Base-by-base conservation (phyloP, 2,888 invertebrate genomes). In the Phymatocera aterrima region DNA sequence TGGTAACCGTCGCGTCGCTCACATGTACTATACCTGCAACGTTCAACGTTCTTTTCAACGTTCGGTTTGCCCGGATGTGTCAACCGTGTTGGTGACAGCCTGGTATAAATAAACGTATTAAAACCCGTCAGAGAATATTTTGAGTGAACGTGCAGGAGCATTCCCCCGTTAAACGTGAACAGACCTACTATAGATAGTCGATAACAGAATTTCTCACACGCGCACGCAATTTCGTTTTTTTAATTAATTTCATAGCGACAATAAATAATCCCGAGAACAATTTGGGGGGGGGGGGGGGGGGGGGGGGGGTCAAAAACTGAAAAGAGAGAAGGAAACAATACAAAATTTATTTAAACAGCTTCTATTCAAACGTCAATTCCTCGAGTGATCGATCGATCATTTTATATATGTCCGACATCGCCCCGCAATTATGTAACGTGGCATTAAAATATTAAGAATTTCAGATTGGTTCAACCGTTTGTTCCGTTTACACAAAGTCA, bases 61-160 rank as follows among this genome's bases (percentile, higher is more conserved):
- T 64, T 64, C 61, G 37, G 8, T 34, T 37, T 1, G 37, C 61
- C 61, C 61, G 61, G 61, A 64, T 10, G 37, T 43, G 43, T 64
- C 34, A 37, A 64, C 37, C 37, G 37, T 61, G 61, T 64, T 64
- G 37, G 61, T 64, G 61, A 64, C 61, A 64, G 61, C 34, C 37
- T 64, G 61, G 34, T 37, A 64, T 64, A 37, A 64, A 64, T 64
- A 37, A 64, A 64, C 61, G 61, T 64, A 64, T 64, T 37, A 64
- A 64, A 64, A 64, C 34, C 61, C 37, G 61, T 64, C 37, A 64
- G n/a, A 21, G n/a, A n/a, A 64, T 64, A 37, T 64, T 64, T 64
- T 18, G 37, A 28, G 34, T n/a, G 61, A 57, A 51, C 21, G 51
- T 3, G 21, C n/a, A n/a, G n/a, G n/a, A n/a, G n/a, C n/a, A n/a